phyloP scores from a whole-genome alignment of 2,797 vertebrate species.

The Schizothorax lantsangensis region DNA sequence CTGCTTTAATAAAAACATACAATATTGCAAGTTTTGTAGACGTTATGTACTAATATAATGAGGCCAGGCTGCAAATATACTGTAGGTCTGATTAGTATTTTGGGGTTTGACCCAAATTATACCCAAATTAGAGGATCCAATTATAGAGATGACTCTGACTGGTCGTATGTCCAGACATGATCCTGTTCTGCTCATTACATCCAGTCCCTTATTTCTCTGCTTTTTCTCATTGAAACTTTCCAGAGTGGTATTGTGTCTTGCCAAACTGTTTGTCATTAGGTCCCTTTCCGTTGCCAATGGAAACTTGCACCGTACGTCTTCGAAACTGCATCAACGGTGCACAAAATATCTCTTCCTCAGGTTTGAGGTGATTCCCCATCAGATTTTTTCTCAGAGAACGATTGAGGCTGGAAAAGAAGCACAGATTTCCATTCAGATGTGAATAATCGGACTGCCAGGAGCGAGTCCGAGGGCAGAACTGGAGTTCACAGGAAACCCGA shows the following conservation, averaged over 20 bases:
- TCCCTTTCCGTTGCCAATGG: conserved; percentile 16
- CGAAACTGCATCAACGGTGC: background rate
- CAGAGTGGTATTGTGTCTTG: background rate
- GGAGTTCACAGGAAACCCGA: conserved; percentile 40
- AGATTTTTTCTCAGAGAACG: background rate
- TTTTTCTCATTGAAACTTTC: conserved; percentile 14
- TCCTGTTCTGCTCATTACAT: conserved; percentile 32
- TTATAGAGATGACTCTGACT: conserved; percentile 3
- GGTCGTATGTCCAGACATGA: background rate
- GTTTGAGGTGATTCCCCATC: conserved; percentile 12
- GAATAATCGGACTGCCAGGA: conserved; percentile 22
- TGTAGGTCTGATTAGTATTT: conserved; percentile 8
- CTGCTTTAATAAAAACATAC: background rate
- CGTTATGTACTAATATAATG: background rate
- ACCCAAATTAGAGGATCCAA: background rate
- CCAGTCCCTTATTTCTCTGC: background rate
- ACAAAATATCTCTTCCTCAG: background rate
- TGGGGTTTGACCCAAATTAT: background rate
- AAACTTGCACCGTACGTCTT: conserved; percentile 1
- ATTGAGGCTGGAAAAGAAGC: background rate
- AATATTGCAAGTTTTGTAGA: background rate
- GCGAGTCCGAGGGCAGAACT: background rate
- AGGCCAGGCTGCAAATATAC: background rate
- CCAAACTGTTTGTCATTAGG: conserved; percentile 31
- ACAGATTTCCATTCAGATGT: conserved; percentile 48